phyloP scores from a whole-genome alignment of 2,888 invertebrate species.

The Leptura quadrifasciata region DNA sequence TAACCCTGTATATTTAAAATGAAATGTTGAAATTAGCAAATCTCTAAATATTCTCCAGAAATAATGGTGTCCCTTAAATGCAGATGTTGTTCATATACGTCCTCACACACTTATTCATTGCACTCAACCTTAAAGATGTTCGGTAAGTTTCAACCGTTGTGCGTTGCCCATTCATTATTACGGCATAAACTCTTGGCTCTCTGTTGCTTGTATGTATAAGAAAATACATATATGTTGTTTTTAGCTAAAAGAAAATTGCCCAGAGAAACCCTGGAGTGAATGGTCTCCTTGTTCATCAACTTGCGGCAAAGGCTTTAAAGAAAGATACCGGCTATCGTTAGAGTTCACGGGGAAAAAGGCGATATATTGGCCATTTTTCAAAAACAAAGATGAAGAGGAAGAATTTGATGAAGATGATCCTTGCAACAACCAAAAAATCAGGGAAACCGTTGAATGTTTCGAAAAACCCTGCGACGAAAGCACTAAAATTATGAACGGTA shows the following conservation, averaged over 20 bases:
- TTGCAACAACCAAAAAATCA: slow-evolving; percentile 73
- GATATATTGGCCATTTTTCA: slow-evolving; percentile 61
- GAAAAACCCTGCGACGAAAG: slow-evolving; percentile 61
- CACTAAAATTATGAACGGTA: slow-evolving; percentile 55
- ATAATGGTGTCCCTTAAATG: no score
- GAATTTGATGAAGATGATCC: slow-evolving; percentile 71
- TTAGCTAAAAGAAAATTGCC: slow-evolving; percentile 74
- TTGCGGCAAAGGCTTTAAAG: slow-evolving; percentile 85
- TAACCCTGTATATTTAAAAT: no score
- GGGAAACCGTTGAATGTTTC: slow-evolving; percentile 75
- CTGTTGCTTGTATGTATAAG: no score
- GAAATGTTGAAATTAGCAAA: no score
- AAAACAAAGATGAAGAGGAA: slow-evolving; percentile 56
- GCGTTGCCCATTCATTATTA: no score
- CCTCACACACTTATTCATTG: no score
- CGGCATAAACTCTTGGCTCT: no score
- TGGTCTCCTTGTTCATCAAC: slow-evolving; percentile 89
- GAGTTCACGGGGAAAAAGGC: slow-evolving; percentile 60
- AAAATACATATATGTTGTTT: background rate
- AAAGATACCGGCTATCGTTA: slow-evolving; percentile 76
- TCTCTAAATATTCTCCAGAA: no score
- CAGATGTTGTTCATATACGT: no score
- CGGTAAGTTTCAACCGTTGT: no score
- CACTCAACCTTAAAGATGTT: no score
- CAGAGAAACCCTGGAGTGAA: slow-evolving; percentile 83